Percentiles rank a stretch among this genome's conserved stretches.
These are phyloP conservation scores for Ostrea edulis DNA, from an alignment of 1,140 invertebrate species.

Conservation along the genomic window DNA sequence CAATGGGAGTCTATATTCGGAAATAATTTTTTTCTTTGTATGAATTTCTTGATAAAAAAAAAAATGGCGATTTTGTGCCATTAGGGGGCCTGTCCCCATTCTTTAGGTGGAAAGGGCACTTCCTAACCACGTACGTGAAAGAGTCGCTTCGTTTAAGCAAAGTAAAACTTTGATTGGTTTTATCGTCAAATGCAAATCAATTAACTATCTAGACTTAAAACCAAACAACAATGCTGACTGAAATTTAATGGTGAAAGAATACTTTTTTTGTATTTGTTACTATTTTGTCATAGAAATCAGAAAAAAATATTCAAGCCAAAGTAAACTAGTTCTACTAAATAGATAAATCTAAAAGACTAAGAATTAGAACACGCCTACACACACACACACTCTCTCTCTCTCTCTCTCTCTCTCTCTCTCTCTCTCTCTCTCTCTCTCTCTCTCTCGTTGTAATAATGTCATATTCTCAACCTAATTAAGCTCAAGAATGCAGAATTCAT, in stretches of 20 bases:
- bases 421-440: neutral
- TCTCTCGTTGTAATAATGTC: neutral
- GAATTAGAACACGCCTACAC: neutral
- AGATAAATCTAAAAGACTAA: too few relatives aligned
- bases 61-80: too few relatives aligned
- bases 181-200: neutral
- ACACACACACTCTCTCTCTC: neutral
- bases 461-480: too few relatives aligned
- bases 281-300: neutral
- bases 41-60: neutral
- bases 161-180: neutral
- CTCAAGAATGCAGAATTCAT: too few relatives aligned
- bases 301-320: neutral
- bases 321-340: neutral
- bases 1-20: neutral
- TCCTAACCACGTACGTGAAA: too few relatives aligned
- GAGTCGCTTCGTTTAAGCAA: too few relatives aligned
- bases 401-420: conserved; percentile 15
- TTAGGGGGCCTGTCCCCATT: too few relatives aligned
- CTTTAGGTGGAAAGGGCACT: too few relatives aligned
- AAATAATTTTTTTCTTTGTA: too few relatives aligned
- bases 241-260: neutral
- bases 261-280: neutral
- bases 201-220: neutral
- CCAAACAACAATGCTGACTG: neutral